Conservation (phyloP, 1,140 invertebrate genomes). For the Temnothorax longispinosus region DNA sequence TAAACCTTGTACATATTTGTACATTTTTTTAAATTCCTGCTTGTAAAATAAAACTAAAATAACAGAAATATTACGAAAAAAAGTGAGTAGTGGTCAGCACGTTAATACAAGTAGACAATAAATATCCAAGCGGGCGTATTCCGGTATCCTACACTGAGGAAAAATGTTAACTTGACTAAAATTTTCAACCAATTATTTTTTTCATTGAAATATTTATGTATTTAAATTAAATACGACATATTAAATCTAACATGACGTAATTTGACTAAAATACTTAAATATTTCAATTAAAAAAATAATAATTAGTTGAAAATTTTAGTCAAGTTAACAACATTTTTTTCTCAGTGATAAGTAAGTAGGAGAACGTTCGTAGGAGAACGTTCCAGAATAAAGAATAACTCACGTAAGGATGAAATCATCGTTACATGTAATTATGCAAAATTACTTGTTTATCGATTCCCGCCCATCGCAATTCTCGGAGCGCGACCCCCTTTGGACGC, state of each 20-base stretch:
- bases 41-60: background rate
- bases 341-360: background rate
- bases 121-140: background rate
- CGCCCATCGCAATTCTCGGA: slow-evolving; percentile 21
- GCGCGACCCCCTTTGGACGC: background rate
- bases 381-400: background rate
- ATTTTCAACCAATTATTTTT: too few species aligned
- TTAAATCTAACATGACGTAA: too few species aligned
- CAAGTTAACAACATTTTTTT: too few species aligned
- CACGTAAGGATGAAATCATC: slow-evolving; percentile 24
- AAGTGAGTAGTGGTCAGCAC: background rate
- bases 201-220: too few species aligned
- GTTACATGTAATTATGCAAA: slow-evolving; percentile 23
- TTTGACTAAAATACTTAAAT: too few species aligned
- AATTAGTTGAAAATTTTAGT: too few species aligned
- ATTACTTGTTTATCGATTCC: slow-evolving; percentile 28
- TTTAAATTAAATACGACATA: too few species aligned
- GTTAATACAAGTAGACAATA: slow-evolving; percentile 5
- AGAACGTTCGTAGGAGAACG: background rate
- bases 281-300: too few species aligned
- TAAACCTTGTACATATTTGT: background rate
- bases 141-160: background rate
- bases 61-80: background rate
- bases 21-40: background rate
- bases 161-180: too few species aligned